These are phyloP conservation scores for Pampusana beccarii DNA, from an alignment of 2,113 vertebrate genomes.

Conservation along the genomic window DNA sequence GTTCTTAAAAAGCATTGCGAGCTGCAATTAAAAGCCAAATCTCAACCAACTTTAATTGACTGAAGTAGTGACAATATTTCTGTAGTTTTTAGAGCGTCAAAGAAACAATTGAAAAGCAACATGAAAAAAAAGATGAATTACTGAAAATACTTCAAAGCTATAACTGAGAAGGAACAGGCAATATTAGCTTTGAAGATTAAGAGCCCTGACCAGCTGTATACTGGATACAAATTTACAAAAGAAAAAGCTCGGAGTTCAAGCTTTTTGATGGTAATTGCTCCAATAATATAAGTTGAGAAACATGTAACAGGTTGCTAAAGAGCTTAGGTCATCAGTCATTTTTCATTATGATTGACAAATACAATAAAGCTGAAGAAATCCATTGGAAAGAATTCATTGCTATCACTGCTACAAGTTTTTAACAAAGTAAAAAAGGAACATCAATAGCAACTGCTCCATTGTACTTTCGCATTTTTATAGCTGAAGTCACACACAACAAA, in stretches of 20 bases:
- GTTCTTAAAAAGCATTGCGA: neutral
- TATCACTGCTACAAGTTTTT: neutral
- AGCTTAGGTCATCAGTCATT: neutral
- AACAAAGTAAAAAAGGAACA: neutral
- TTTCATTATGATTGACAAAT: neutral
- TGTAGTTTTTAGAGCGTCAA: neutral
- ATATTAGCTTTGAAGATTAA: neutral
- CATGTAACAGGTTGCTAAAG: neutral
- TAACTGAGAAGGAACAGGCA: neutral
- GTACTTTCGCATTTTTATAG: neutral
- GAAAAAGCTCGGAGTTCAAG: neutral
- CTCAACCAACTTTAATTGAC: neutral
- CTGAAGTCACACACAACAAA: neutral
- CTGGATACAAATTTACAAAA: neutral
- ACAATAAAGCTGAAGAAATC: neutral
- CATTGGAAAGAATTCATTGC: neutral
- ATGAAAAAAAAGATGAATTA: neutral
- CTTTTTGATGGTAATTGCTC: neutral
- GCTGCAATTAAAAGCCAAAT: neutral
- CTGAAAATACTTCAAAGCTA: neutral
- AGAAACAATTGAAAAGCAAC: neutral
- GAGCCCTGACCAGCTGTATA: neutral
- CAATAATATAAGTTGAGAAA: neutral
- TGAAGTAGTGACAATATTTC: neutral
- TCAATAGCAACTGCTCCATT: neutral